Conservation (phyloP, 2,888 invertebrate species). For the Thecocarcelia acutangulata region DNA sequence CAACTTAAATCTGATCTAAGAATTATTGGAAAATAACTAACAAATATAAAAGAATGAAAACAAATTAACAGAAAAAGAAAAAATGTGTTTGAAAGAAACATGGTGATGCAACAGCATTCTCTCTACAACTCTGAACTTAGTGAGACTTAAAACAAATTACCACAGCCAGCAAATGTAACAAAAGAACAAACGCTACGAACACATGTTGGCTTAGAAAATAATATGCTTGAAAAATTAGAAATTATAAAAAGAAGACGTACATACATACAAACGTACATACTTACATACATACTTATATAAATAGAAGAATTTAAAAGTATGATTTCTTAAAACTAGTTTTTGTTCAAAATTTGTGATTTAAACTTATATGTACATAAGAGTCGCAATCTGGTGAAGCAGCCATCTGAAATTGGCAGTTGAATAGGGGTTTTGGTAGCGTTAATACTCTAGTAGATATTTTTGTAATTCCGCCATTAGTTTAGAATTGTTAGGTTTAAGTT, state of each 20-base stretch:
- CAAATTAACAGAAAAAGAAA: background rate
- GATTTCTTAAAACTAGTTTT: too few species aligned
- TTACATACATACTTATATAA: too few species aligned
- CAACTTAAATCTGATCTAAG: constrained; percentile 40
- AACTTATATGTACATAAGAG: too few species aligned
- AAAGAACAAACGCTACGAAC: constrained; percentile 22
- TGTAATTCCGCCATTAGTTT: too few species aligned
- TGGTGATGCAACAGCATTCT: constrained; percentile 61
- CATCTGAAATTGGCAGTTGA: too few species aligned
- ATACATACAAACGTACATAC: too few species aligned
- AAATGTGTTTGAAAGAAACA: constrained; percentile 2
- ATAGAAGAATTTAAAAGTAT: too few species aligned
- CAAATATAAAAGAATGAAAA: constrained; percentile 2
- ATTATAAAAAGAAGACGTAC: background rate
- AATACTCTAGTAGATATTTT: too few species aligned
- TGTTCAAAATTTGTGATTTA: too few species aligned
- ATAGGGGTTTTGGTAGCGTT: too few species aligned
- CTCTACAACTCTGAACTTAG: constrained; percentile 46
- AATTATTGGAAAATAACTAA: constrained; percentile 34
- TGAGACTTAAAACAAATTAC: constrained; percentile 21
- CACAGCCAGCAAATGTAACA: constrained; percentile 19
- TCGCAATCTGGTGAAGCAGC: too few species aligned
- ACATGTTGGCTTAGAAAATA: background rate
- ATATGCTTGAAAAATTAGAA: background rate
- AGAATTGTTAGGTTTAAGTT: too few species aligned